phyloP scores from a whole-genome alignment of 2,888 invertebrate genomes.

The Andrena haemorrhoa region DNA sequence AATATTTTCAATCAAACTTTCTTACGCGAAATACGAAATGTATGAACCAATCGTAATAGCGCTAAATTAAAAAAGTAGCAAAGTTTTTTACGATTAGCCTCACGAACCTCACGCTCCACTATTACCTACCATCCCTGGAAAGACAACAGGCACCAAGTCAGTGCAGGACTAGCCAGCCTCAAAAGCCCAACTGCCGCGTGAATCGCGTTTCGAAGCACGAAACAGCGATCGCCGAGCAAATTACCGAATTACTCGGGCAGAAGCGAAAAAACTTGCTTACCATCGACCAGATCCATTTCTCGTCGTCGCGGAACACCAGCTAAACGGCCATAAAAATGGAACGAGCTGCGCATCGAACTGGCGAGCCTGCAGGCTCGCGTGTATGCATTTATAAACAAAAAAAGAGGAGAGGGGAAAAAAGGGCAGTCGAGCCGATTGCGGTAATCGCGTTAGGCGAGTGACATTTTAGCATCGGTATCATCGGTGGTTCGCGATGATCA shows the following conservation, averaged over 20 bases:
- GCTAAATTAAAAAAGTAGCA: too few species aligned
- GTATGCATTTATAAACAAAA: conserved; percentile 11
- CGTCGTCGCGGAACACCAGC: background rate
- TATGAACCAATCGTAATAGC: too few species aligned
- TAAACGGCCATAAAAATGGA: conserved; percentile 41
- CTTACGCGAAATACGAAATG: too few species aligned
- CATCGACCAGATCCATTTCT: conserved; percentile 35
- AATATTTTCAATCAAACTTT: too few species aligned
- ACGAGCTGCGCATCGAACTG: conserved; percentile 43
- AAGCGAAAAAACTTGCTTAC: conserved; percentile 44
- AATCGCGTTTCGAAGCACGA: conserved; percentile 1
- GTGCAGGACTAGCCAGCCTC: too few species aligned
- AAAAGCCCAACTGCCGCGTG: background rate
- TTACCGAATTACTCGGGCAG: conserved; percentile 1
- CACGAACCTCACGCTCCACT: too few species aligned
- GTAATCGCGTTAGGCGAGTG: conserved; percentile 49
- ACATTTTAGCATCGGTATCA: conserved; percentile 66
- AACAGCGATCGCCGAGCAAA: background rate
- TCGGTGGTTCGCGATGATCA: conserved; percentile 64
- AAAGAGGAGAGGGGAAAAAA: background rate
- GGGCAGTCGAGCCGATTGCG: conserved; percentile 32
- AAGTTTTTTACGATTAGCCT: too few species aligned
- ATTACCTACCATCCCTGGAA: too few species aligned
- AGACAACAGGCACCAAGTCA: too few species aligned
- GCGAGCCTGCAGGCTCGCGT: conserved; percentile 15